Percentiles rank a stretch among this genome's conserved stretches.
These are phyloP conservation scores for Sorex maritimensis DNA, from an alignment of 2,797 vertebrate species.

Conservation along the genomic window DNA sequence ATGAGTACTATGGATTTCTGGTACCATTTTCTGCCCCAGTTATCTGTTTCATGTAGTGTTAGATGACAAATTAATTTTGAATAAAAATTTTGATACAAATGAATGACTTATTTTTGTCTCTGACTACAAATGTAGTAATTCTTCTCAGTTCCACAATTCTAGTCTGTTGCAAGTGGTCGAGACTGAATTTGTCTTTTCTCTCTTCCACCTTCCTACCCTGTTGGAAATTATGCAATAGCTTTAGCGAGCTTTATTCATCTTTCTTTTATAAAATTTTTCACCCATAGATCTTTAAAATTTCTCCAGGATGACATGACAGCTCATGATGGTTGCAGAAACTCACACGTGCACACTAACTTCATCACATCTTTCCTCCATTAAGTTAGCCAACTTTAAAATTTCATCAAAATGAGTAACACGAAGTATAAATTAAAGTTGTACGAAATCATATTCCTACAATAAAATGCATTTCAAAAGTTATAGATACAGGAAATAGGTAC, in stretches of 20 bases:
- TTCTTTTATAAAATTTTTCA: background rate
- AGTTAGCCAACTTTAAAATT: background rate
- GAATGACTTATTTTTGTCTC: background rate
- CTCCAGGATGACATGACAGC: background rate
- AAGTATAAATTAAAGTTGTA: background rate
- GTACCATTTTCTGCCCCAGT: too few relatives aligned
- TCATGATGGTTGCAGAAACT: background rate
- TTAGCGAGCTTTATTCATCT: background rate
- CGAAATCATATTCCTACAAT: background rate
- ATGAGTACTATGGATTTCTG: background rate
- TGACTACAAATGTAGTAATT: background rate
- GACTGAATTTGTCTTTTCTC: background rate
- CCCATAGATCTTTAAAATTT: background rate
- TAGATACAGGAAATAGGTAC: background rate
- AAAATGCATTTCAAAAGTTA: background rate
- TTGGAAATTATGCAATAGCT: background rate
- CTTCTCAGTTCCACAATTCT: background rate
- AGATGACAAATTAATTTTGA: background rate
- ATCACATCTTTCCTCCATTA: background rate
- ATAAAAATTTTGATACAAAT: background rate
- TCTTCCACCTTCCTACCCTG: background rate
- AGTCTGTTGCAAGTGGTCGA: background rate
- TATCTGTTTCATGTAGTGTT: background rate
- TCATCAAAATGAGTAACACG: background rate
- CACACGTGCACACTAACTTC: background rate